A percentile compares a stretch with the other conserved stretches of the same genome.
These are phyloP conservation scores for Pluvialis apricaria DNA, from an alignment of 2,113 vertebrate genomes.

Conservation along the genomic window DNA sequence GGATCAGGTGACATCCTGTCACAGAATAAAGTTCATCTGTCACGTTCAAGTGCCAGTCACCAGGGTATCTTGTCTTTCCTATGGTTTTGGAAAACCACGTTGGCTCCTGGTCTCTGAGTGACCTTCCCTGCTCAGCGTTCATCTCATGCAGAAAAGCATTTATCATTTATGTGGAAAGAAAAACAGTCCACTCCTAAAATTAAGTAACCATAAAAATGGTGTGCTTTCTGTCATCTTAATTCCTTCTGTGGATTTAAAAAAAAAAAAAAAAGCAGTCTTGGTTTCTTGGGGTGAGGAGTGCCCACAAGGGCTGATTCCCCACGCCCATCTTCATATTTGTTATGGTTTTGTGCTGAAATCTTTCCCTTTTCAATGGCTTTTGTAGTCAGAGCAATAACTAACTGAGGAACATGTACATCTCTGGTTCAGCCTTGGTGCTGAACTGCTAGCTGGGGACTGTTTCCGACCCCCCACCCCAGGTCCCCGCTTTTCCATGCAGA, in stretches of 20 bases:
- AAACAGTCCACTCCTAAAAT: background rate
- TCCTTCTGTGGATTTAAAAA: background rate
- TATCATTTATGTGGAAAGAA: background rate
- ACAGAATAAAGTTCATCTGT: background rate
- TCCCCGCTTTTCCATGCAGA: background rate
- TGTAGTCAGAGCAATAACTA: background rate
- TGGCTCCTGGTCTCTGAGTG: background rate
- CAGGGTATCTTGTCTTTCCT: background rate
- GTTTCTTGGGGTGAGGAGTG: background rate
- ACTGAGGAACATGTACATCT: background rate
- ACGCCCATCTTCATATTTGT: background rate
- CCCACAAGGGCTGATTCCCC: background rate
- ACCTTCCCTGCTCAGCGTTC: background rate
- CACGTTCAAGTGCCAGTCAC: background rate
- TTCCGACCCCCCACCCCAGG: background rate
- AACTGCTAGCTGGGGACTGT: background rate
- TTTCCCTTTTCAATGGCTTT: background rate
- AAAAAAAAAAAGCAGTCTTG: background rate
- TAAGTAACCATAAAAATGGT: background rate
- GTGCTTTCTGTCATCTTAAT: background rate
- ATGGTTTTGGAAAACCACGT: background rate
- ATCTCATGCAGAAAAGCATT: background rate
- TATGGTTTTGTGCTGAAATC: background rate
- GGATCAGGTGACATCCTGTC: background rate
- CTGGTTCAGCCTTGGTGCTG: background rate